Base-by-base conservation (phyloP, 2,113 vertebrate genomes). In the Ictalurus punctatus region DNA sequence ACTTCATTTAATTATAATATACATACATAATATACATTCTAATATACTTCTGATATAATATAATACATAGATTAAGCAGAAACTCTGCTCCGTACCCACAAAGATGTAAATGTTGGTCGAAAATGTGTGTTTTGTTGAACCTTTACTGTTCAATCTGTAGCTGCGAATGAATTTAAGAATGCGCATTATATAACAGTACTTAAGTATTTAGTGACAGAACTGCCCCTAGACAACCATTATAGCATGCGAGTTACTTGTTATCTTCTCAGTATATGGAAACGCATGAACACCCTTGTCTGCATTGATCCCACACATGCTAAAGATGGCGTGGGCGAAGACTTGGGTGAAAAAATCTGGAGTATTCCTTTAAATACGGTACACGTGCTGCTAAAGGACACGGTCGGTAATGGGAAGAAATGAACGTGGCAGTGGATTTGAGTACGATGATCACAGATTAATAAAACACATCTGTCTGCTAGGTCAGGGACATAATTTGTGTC, bases 391-490 rank as follows among this genome's bases (percentile, higher is more conserved):
- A 34, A 87, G 86, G 78, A 71, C 87, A 61, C 56, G 0, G n/a
- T 73, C 34, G 21, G 30, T 78, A 48, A n/a, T 44, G 61, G 23
- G 52, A 69, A 40, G 52, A 82, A 54, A 56, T 73, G 54, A 83
- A 73, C n/a, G 37, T 30, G 52, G 0, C 80, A 30, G 37, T 56
- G 63, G 65, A 63, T 88, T 19, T 54, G 81, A 87, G 81, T 56
- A n/a, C 80, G 25, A 87, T 87, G 86, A 76, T 84, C 54, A 84
- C 73, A n/a, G 73, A 52, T 73, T 84, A 83, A 83, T 85, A 61
- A 71, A 19, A 90, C 81, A 88, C 79, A 90, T 90, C 80, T 86
- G 85, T 90, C 87, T 61, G 59, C 8, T 13, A 74, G 34, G 59
- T 81, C 30, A 1, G 44, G 40, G 27, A 17, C 25, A 48, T 48